phyloP scores from a whole-genome alignment of 35 echinoderm and acorn worm species.

The Chiridota heheva region DNA sequence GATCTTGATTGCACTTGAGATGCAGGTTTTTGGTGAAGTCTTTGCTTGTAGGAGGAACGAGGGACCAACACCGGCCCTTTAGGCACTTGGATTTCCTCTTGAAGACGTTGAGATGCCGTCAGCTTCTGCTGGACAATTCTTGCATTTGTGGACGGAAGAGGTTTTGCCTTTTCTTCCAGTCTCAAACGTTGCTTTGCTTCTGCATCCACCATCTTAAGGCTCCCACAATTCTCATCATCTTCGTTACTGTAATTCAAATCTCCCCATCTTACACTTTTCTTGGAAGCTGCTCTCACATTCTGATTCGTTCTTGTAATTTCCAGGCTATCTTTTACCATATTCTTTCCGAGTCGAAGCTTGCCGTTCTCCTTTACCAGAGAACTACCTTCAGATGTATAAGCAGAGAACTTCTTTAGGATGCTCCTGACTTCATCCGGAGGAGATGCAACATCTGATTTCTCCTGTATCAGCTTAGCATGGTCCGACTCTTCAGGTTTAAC shows the following conservation, averaged over 20 bases:
- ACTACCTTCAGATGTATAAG: neutral
- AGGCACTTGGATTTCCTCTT: neutral
- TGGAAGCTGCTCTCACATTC: slow-evolving; percentile 24
- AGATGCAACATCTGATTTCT: too few relatives aligned
- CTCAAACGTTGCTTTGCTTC: neutral
- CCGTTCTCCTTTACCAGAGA: neutral
- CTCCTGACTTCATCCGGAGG: slow-evolving; percentile 39
- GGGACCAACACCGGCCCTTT: slow-evolving; percentile 2
- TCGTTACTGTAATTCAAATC: slow-evolving; percentile 53
- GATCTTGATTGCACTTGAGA: slow-evolving; percentile 11
- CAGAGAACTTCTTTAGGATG: slow-evolving; percentile 62
- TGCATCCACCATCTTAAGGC: slow-evolving; percentile 5
- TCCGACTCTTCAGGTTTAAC: too few relatives aligned
- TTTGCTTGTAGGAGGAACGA: slow-evolving; percentile 26
- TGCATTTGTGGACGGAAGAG: slow-evolving; percentile 28
- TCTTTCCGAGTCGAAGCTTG: slow-evolving; percentile 18
- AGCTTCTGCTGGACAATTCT: slow-evolving; percentile 57
- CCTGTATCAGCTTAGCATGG: too few relatives aligned
- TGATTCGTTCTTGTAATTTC: slow-evolving; percentile 75
- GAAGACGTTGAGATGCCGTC: slow-evolving; percentile 1
- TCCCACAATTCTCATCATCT: neutral
- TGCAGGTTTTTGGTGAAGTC: slow-evolving; percentile 10
- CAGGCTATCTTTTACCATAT: slow-evolving; percentile 77
- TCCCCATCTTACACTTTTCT: slow-evolving; percentile 90
- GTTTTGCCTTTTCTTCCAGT: slow-evolving; percentile 10